Evolutionary conservation across 2,113 vertebrate species (phyloP).

Genomic region (Halichoerus grypus): DNA sequence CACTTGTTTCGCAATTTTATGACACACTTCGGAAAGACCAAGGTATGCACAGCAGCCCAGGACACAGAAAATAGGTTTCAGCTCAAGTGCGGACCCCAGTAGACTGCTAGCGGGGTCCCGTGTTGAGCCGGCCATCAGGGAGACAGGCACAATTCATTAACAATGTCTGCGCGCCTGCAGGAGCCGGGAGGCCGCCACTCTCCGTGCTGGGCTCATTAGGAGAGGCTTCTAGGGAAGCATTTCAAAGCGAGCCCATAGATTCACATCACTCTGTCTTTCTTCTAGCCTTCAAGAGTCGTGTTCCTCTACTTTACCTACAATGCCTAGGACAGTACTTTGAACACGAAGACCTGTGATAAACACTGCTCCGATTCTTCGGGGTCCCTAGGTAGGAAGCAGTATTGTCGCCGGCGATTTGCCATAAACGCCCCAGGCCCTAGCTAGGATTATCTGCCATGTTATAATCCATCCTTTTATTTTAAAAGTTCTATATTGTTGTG

Average conservation of each 20-base stretch:
- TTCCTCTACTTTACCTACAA: conserved; percentile 31
- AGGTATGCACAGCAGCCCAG: neutral
- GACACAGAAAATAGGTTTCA: conserved; percentile 51
- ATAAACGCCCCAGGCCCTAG: neutral
- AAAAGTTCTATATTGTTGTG: conserved; percentile 36
- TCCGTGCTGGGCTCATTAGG: conserved; percentile 57
- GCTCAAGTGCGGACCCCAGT: neutral
- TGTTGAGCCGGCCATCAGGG: neutral
- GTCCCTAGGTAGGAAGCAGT: neutral
- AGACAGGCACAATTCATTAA: conserved; percentile 59
- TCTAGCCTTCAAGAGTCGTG: neutral
- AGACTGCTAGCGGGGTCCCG: neutral
- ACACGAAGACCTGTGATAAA: conserved; percentile 14
- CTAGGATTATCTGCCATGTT: conserved; percentile 29
- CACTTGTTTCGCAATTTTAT: conserved; percentile 41
- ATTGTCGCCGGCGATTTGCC: neutral
- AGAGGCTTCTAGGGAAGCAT: conserved; percentile 9
- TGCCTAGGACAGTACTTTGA: conserved; percentile 1
- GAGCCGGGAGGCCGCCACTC: neutral
- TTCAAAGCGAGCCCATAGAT: conserved; percentile 37
- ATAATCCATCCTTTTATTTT: conserved; percentile 47
- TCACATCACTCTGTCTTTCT: neutral
- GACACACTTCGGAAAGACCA: conserved; percentile 61
- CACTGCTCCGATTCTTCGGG: neutral
- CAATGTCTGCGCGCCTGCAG: neutral